phyloP scores from a whole-genome alignment of 2,113 vertebrate species.

The Papio anubis region DNA sequence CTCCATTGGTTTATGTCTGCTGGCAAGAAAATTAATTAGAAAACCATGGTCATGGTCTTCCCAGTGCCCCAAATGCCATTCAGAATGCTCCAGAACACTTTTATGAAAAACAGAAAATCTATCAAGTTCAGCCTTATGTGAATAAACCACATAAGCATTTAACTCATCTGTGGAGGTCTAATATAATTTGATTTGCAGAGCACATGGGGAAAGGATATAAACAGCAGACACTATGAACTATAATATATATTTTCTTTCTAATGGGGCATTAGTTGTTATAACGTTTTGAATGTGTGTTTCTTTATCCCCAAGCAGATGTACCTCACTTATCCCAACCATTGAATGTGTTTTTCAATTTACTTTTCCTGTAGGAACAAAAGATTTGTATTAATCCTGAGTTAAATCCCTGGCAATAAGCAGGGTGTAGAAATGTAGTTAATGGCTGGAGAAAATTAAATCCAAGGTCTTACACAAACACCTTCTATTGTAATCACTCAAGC shows the following conservation, averaged over 20 bases:
- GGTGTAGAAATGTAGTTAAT: background rate
- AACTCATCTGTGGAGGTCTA: background rate
- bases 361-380: background rate
- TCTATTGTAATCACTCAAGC: background rate
- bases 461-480: background rate
- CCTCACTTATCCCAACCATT: background rate
- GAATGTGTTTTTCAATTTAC: background rate
- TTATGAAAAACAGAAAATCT: background rate
- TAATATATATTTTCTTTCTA: background rate
- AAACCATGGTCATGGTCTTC: background rate
- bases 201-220: background rate
- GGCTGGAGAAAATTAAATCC: background rate
- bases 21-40: background rate
- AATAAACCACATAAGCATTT: background rate
- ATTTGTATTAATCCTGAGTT: constrained; percentile 38
- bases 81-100: background rate
- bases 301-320: background rate
- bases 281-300: background rate
- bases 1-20: background rate
- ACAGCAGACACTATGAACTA: background rate
- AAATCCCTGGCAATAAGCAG: background rate
- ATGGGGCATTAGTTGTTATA: background rate
- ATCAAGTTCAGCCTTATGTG: background rate
- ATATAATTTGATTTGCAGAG: background rate
- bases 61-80: background rate